phyloP scores from a whole-genome alignment of 2,888 invertebrate species.

The Apotomis capreana region DNA sequence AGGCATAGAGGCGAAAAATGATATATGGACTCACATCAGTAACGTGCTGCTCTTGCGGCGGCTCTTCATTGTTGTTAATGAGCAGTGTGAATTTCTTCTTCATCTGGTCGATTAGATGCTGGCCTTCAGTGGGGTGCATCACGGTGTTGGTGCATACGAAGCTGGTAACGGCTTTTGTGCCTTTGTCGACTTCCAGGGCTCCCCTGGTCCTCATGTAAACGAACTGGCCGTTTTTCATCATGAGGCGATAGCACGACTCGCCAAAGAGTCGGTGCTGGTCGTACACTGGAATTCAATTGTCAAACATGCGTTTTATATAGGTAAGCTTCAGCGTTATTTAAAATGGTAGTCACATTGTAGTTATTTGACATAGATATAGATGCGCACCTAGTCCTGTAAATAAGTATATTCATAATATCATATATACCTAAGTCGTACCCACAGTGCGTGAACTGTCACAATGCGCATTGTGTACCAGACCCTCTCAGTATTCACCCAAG shows the following conservation, averaged over 20 bases:
- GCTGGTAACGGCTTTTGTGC: slow-evolving; percentile 88
- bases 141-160: slow-evolving; percentile 93
- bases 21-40: slow-evolving; percentile 50
- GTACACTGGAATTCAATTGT: slow-evolving; percentile 83
- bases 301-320: no score
- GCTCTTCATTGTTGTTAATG: slow-evolving; percentile 56
- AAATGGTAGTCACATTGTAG: no score
- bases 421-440: no score
- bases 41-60: slow-evolving; percentile 48
- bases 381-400: no score
- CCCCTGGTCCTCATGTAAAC: slow-evolving; percentile 93
- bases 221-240: slow-evolving; percentile 90
- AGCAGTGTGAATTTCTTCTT: slow-evolving; percentile 87
- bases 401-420: no score
- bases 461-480: no score
- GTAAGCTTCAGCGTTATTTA: no score
- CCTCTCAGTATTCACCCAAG: no score
- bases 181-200: slow-evolving; percentile 89
- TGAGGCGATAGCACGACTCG: slow-evolving; percentile 91
- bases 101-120: slow-evolving; percentile 87
- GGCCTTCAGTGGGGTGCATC: slow-evolving; percentile 88
- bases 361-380: no score
- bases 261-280: slow-evolving; percentile 90
- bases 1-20: no score
- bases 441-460: no score